Conservation (phyloP, 2,113 vertebrate species). For the Dasyornis broadbenti region DNA sequence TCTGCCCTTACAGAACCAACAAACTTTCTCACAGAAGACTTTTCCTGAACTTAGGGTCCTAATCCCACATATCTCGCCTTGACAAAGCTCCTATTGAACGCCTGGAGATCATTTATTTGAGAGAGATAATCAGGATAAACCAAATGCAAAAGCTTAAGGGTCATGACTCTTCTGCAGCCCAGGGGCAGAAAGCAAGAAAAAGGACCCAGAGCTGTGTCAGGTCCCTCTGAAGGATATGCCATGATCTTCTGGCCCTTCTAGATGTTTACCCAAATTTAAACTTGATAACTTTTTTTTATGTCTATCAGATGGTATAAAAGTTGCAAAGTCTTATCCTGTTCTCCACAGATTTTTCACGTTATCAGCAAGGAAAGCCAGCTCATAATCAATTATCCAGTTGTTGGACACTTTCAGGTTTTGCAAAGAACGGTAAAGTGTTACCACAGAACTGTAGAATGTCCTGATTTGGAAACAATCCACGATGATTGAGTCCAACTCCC, state of each 20-base stretch:
- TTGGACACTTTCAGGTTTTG: background rate
- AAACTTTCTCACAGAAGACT: background rate
- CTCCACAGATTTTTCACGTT: background rate
- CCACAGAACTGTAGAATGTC: background rate
- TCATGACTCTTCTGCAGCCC: fast-evolving
- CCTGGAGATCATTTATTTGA: background rate
- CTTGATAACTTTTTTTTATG: background rate
- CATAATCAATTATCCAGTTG: background rate
- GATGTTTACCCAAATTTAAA: background rate
- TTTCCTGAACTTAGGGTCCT: background rate
- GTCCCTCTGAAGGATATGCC: background rate
- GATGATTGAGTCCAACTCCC: background rate
- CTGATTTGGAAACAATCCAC: background rate
- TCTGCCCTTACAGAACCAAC: background rate
- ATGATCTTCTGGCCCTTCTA: background rate
- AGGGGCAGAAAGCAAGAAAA: background rate
- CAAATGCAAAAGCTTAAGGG: background rate
- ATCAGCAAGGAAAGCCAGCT: background rate
- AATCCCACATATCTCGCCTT: background rate
- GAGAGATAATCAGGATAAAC: background rate
- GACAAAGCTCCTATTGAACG: background rate
- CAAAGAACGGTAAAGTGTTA: background rate
- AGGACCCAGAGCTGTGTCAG: background rate
- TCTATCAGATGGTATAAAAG: background rate
- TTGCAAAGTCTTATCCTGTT: background rate